phyloP scores from a whole-genome alignment of 2,888 invertebrate species.

The Synergus itoensis region DNA sequence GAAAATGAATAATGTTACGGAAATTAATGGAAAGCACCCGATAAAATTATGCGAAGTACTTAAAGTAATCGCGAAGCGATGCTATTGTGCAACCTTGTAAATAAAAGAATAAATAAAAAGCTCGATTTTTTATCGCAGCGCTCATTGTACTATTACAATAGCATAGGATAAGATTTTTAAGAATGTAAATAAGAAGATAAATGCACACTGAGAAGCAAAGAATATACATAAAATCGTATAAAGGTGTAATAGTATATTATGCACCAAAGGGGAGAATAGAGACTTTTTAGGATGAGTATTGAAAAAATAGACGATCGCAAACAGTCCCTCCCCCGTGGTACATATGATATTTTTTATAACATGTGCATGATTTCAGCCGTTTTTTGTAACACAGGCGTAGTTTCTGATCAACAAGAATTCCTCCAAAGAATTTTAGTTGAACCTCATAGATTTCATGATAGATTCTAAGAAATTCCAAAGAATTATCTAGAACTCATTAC shows the following conservation, averaged over 20 bases:
- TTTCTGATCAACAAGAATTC: too few relatives aligned
- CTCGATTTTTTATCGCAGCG: neutral
- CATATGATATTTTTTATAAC: too few relatives aligned
- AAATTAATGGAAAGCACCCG: neutral
- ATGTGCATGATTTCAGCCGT: too few relatives aligned
- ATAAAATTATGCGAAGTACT: conserved; percentile 29
- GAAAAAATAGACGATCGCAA: too few relatives aligned
- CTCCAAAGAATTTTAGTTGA: too few relatives aligned
- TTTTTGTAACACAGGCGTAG: too few relatives aligned
- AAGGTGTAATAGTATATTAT: neutral
- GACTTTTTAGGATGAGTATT: too few relatives aligned
- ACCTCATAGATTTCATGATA: too few relatives aligned
- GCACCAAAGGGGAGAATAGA: too few relatives aligned
- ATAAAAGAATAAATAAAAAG: conserved; percentile 41
- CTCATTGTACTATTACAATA: conserved; percentile 22
- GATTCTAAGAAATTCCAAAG: too few relatives aligned
- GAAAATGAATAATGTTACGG: neutral
- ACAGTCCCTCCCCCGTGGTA: too few relatives aligned
- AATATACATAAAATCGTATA: conserved; percentile 36
- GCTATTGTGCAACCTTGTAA: conserved; percentile 29
- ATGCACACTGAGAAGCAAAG: conserved; percentile 15
- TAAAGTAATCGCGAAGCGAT: conserved; percentile 33
- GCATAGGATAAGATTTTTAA: conserved; percentile 26
- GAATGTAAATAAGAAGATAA: conserved; percentile 34
- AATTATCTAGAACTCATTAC: too few relatives aligned